Evolutionary conservation across 2,888 invertebrate genomes (phyloP).

Genomic region (Clepsis dumicolana): DNA sequence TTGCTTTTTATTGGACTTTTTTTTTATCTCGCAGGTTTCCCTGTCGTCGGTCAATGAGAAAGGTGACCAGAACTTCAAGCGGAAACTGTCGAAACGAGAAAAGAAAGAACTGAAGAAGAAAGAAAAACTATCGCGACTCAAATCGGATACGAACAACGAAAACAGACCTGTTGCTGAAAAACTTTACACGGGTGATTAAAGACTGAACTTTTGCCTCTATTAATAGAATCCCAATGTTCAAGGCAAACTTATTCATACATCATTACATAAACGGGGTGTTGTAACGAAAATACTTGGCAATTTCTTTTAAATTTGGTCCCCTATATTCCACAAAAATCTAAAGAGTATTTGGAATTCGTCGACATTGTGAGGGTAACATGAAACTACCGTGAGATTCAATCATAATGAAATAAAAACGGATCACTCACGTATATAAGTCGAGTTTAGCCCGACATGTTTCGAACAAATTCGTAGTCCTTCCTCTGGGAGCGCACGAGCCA

Average conservation of each 20-base stretch:
- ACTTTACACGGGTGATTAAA: slow-evolving; percentile 91
- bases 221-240: slow-evolving; percentile 37
- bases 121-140: slow-evolving; percentile 93
- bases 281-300: not conserved
- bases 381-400: too few relatives aligned
- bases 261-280: not conserved
- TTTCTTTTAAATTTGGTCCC: not conserved
- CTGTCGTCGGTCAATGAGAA: slow-evolving; percentile 88
- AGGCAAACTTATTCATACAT: not conserved
- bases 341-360: too few relatives aligned
- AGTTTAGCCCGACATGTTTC: too few relatives aligned
- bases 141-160: slow-evolving; percentile 89
- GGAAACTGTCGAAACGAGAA: slow-evolving; percentile 98
- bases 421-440: too few relatives aligned
- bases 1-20: not conserved
- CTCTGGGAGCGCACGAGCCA: too few relatives aligned
- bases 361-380: too few relatives aligned
- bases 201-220: slow-evolving; percentile 38
- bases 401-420: too few relatives aligned
- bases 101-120: slow-evolving; percentile 99
- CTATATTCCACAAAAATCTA: not conserved
- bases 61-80: slow-evolving; percentile 93
- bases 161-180: slow-evolving; percentile 95
- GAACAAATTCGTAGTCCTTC: too few relatives aligned
- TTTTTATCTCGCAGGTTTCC: slow-evolving; percentile 53